Evolutionary conservation across 2,113 vertebrate species (phyloP).

Genomic region (Brachirus orientalis): DNA sequence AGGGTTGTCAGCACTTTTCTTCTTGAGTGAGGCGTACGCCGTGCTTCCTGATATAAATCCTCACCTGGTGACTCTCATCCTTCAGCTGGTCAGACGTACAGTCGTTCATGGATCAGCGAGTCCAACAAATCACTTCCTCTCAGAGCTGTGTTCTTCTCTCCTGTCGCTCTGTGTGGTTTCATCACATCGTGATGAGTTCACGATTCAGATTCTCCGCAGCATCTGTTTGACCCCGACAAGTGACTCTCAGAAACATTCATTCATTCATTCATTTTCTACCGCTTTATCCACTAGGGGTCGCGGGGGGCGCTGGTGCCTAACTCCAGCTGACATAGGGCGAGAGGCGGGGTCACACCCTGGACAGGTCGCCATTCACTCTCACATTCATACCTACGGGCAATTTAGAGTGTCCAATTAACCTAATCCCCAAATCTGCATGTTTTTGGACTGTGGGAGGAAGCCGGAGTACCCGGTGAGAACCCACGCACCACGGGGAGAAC

Average conservation of each 20-base stretch:
- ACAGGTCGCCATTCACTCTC: too few relatives aligned
- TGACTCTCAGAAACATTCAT: background rate
- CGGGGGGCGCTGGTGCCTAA: too few relatives aligned
- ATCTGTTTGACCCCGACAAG: background rate
- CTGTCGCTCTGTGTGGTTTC: background rate
- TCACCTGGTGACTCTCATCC: background rate
- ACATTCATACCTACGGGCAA: too few relatives aligned
- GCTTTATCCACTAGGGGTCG: too few relatives aligned
- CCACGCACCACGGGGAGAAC: too few relatives aligned
- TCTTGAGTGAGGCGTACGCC: slow-evolving; percentile 5
- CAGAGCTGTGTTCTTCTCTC: background rate
- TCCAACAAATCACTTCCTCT: slow-evolving; percentile 7
- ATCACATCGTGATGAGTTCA: slow-evolving; percentile 1
- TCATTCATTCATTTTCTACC: too few relatives aligned
- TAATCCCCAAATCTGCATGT: too few relatives aligned
- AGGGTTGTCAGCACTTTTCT: slow-evolving; percentile 38
- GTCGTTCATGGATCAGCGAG: background rate
- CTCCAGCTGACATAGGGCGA: too few relatives aligned
- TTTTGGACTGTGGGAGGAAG: too few relatives aligned
- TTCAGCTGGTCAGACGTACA: background rate
- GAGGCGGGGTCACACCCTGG: too few relatives aligned
- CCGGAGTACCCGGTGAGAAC: too few relatives aligned
- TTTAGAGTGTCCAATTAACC: too few relatives aligned
- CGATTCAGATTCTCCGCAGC: background rate
- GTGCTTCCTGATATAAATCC: slow-evolving; percentile 2